Base-by-base conservation (phyloP, 2,888 invertebrate genomes). In the Andrena chrysosceles region DNA sequence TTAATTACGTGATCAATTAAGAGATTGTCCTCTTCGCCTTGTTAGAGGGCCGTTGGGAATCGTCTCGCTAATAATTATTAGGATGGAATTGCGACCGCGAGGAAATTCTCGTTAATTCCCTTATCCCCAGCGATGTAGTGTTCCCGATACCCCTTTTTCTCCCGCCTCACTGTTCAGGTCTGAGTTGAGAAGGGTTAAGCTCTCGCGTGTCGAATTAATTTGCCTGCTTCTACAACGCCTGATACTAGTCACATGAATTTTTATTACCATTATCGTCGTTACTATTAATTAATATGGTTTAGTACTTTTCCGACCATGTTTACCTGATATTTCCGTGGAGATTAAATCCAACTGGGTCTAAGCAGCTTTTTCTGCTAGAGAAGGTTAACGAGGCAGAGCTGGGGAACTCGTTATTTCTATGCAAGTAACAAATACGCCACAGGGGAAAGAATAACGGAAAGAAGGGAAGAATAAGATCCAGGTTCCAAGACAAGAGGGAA, bases 1-100 rank as follows among this genome's bases (percentile, higher is more conserved):
- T 74, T 81, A 69, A 74, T 81, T 73, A 59, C 74, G 7, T 31
- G 74, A 73, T 74, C 74, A 81, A 81, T 74, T 69, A 81, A 72
- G 59, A 33, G 66, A 70, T 35, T 42, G 48, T 1, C 42, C n/a
- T 26, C 54, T 42, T 79, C 79, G 26, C 23, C 35, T 52, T 48
- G 52, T 26, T 56, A 1, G 8, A 7, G 4, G 48, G 7, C 80
- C 49, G 6, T 26, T 4, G 69, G 69, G 49, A 35, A 52, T 42
- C 35, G 31, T 20, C 48, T 31, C 20, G 31, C 26, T 8, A 5
- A 6, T 20, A 4, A 33, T 67, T 62, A 62, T 75, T 13, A 16
- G 8, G n/a, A 13, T 13, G 8, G 0, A 64, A 75, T 35, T 52
- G 23, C 67, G 26, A 26, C 10, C 7, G 16, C 23, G 35, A 2